Conservation (phyloP, 1,140 invertebrate species). For the Argopecten irradians region DNA sequence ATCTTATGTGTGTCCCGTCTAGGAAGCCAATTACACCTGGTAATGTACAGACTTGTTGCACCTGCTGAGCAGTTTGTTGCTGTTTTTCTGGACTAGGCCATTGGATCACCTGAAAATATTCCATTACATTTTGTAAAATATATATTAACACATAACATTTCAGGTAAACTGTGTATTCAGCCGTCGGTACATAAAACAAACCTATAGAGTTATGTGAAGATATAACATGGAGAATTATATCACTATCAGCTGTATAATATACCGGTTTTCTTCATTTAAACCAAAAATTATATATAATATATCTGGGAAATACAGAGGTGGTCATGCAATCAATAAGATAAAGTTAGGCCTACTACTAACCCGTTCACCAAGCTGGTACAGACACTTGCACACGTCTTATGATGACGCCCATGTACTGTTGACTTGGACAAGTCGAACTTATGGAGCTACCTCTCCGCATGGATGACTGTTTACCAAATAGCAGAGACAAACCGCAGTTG, state of each 20-base stretch:
- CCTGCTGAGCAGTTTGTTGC: conserved; percentile 32
- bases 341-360: conserved; percentile 10
- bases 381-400: conserved; percentile 23
- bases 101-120: conserved; percentile 33
- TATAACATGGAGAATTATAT: not conserved
- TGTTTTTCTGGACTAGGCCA: conserved; percentile 35
- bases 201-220: not conserved
- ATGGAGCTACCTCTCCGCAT: conserved; percentile 39
- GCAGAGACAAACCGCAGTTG: conserved; percentile 39
- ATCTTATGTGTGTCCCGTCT: conserved; percentile 40
- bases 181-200: not conserved
- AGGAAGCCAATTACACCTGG: conserved; percentile 40
- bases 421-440: conserved; percentile 36
- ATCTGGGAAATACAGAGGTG: too few species aligned
- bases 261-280: not conserved
- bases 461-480: conserved; percentile 35
- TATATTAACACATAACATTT: too few species aligned
- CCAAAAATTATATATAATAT: too few species aligned
- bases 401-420: conserved; percentile 40
- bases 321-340: not conserved
- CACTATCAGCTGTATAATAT: not conserved
- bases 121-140: not conserved
- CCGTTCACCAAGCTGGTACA: not conserved
- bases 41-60: conserved; percentile 24
- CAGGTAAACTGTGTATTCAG: not conserved